Evolutionary conservation across 2,888 invertebrate genomes (phyloP).

Genomic region (Spisula solida): DNA sequence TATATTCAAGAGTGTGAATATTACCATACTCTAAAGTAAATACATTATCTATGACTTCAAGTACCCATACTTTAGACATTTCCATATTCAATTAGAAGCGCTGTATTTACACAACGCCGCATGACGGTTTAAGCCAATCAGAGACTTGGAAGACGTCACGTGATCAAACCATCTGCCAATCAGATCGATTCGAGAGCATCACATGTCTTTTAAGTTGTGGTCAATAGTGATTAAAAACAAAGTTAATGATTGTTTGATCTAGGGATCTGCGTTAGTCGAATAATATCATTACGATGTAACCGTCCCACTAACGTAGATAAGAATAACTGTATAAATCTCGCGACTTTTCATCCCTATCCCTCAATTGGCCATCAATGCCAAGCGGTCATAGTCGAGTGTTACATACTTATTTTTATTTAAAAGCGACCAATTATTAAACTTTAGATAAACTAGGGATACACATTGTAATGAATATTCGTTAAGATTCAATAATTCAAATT

Average conservation of each 20-base stretch:
- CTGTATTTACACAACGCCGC: neutral
- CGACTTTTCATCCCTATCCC: neutral
- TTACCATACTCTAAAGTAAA: slow-evolving; percentile 30
- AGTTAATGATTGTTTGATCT: slow-evolving; percentile 58
- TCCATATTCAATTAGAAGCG: slow-evolving; percentile 20
- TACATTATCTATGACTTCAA: slow-evolving; percentile 29
- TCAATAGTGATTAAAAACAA: slow-evolving; percentile 34
- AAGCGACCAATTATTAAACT: neutral
- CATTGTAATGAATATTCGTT: neutral
- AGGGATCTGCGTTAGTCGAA: slow-evolving; percentile 47
- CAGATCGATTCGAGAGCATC: slow-evolving; percentile 1
- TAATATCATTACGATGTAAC: slow-evolving; percentile 57
- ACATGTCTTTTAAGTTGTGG: neutral
- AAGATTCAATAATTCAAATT: slow-evolving; percentile 4
- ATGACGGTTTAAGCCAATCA: slow-evolving; percentile 16
- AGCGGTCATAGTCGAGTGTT: neutral
- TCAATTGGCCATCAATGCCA: neutral
- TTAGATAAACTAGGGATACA: neutral
- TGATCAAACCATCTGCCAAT: slow-evolving; percentile 31
- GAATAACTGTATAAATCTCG: slow-evolving; percentile 30
- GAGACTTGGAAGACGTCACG: neutral
- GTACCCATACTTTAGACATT: slow-evolving; percentile 28
- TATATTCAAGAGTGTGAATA: slow-evolving; percentile 24
- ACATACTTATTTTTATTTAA: neutral
- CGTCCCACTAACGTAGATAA: slow-evolving; percentile 32